phyloP scores from a whole-genome alignment of 2,113 vertebrate species.

The Rhea americana region DNA sequence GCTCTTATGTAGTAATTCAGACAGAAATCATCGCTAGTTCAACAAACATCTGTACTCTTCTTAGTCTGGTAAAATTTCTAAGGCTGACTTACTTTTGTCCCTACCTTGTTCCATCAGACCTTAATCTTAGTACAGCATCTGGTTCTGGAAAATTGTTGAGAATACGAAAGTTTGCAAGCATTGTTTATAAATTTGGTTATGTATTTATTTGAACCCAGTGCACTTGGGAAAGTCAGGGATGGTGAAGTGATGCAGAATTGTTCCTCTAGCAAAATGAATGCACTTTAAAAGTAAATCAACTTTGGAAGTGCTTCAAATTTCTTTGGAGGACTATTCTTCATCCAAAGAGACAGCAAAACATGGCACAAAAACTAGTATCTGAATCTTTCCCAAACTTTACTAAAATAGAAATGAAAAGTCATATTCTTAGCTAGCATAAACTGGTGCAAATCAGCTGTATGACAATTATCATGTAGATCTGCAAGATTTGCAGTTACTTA shows the following conservation, averaged over 20 bases:
- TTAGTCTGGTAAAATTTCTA: slow-evolving; percentile 29
- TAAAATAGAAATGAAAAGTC: slow-evolving; percentile 45
- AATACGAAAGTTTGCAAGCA: slow-evolving; percentile 48
- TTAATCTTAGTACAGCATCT: slow-evolving; percentile 42
- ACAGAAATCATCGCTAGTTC: neutral
- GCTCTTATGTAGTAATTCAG: slow-evolving; percentile 10
- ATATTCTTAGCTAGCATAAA: neutral
- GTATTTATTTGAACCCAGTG: neutral
- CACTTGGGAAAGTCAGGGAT: neutral
- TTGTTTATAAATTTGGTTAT: neutral
- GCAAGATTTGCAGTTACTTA: slow-evolving; percentile 44
- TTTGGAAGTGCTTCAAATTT: slow-evolving; percentile 18
- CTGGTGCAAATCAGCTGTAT: neutral
- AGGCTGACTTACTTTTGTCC: slow-evolving; percentile 62
- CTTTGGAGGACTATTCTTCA: neutral
- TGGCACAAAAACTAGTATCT: neutral
- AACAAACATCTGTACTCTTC: neutral
- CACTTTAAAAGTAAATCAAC: slow-evolving; percentile 43
- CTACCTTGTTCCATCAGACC: slow-evolving; percentile 43
- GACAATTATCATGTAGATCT: slow-evolving; percentile 2
- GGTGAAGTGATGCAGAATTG: neutral
- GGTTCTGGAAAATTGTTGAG: slow-evolving; percentile 27
- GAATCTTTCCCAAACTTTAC: slow-evolving; percentile 41
- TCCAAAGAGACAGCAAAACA: neutral
- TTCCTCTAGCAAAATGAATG: slow-evolving; percentile 17